Conservation (phyloP, 2,888 invertebrate genomes). For the Laothoe populi region DNA sequence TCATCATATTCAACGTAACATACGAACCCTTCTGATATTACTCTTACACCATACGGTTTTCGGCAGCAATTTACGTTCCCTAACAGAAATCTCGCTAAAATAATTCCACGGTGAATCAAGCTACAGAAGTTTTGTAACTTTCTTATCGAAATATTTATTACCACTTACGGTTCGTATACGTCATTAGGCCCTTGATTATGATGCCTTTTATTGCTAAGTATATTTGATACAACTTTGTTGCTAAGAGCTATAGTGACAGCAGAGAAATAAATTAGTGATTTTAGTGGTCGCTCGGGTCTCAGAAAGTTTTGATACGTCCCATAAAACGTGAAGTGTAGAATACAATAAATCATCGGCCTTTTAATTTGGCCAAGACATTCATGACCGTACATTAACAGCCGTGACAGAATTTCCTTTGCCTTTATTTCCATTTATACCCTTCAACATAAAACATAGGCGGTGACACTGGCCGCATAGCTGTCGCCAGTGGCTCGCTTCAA, state of each 20-base stretch:
- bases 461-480: conserved; percentile 52
- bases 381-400: conserved; percentile 57
- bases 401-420: conserved; percentile 61
- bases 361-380: conserved; percentile 69
- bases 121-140: conserved; percentile 5
- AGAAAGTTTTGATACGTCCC: conserved; percentile 24
- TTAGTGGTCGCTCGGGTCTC: conserved; percentile 21
- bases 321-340: conserved; percentile 30
- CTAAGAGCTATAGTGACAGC: conserved; percentile 17
- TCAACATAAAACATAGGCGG: conserved; percentile 65
- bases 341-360: conserved; percentile 66
- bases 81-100: conserved; percentile 4
- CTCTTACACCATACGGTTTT: too few species aligned
- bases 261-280: conserved; percentile 15
- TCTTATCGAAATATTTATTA: conserved; percentile 17
- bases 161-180: neutral
- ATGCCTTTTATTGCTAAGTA: conserved; percentile 21
- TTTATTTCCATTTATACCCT: conserved; percentile 62
- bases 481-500: conserved; percentile 48
- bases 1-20: too few species aligned
- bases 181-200: conserved; percentile 1
- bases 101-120: conserved; percentile 1
- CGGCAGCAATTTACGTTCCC: neutral
- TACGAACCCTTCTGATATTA: too few species aligned
- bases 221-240: conserved; percentile 25